Conservation (phyloP, 1,140 invertebrate genomes). For the Dendrolimus kikuchii region DNA sequence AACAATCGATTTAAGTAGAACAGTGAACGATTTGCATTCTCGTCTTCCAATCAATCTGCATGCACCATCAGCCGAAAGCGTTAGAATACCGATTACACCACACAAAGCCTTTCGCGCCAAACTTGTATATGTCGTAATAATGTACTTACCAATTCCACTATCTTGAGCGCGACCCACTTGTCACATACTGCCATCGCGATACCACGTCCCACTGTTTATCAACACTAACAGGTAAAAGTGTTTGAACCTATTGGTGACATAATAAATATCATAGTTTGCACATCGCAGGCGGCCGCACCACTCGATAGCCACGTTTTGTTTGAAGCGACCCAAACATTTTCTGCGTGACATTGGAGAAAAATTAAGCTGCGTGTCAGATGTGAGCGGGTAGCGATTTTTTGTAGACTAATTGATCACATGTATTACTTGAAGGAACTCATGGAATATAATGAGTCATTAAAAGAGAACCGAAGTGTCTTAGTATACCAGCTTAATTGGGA, state of each 20-base stretch:
- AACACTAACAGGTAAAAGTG: slow-evolving; percentile 7
- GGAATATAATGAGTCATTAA: too few species aligned
- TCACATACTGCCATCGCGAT: slow-evolving; percentile 62
- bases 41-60: too few species aligned
- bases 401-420: background rate
- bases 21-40: too few species aligned
- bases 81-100: slow-evolving; percentile 1
- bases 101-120: slow-evolving; percentile 12
- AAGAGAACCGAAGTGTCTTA: too few species aligned
- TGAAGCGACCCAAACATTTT: slow-evolving; percentile 31
- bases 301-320: slow-evolving; percentile 43
- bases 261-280: slow-evolving; percentile 16
- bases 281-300: slow-evolving; percentile 31
- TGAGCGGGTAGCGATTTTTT: background rate
- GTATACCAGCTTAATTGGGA: too few species aligned
- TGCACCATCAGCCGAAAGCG: too few species aligned
- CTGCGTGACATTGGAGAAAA: slow-evolving; percentile 36
- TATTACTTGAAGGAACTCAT: background rate
- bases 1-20: too few species aligned
- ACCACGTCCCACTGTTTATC: slow-evolving; percentile 11
- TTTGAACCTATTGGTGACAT: slow-evolving; percentile 20
- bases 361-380: slow-evolving; percentile 5
- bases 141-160: slow-evolving; percentile 68
- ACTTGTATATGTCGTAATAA: slow-evolving; percentile 9
- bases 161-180: slow-evolving; percentile 71